Evolutionary conservation across 2,797 vertebrate genomes (phyloP), one percentile per base, ranked within the genome.

Genomic region (Gouania willdenowi): DNA sequence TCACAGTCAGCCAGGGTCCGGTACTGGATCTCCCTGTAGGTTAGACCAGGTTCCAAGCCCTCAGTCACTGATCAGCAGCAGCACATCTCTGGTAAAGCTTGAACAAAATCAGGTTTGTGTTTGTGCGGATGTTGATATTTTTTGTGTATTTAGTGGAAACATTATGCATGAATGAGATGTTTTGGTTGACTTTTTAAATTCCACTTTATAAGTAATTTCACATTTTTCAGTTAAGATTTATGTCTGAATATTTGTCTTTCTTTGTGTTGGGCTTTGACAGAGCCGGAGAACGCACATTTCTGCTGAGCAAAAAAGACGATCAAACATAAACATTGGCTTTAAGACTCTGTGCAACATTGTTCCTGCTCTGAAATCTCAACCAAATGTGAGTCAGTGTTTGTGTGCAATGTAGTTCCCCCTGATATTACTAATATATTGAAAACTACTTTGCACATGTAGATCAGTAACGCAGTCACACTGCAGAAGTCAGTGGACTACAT

Each of bases 401-500:
- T 24, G 5, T 7, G 14, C 9, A 19, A 23, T 17, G 1, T 17
- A 11, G 1, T 1, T 20, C 36, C 14, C 5, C 13, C 19, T 11
- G 19, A 0, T 24, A 23, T 5, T 27, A 2, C 4, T 11, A 6
- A 5, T 10, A 1, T 6, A 1, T 23, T 49, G 2, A 16, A 36
- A 23, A 4, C 6, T n/a, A n/a, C 30, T 41, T 12, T 64, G 9
- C 29, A 14, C 35, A 15, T 53, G 23, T 78, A 99, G 96, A 91
- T 91, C 77, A 98, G 89, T 69, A 93, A 94, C 10, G 95, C 94
- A 15, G 83, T 88, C 59, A 98, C 91, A 0, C 84, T 99, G 32
- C 94, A 97, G 85, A 99, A 97, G 81, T 92, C 97, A 0, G 92
- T 97, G 55, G 96, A 98, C 18, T 91, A 98, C 75, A 97, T 99